Conservation (phyloP, 1,140 invertebrate species). For the Lutraria rhynchaena region DNA sequence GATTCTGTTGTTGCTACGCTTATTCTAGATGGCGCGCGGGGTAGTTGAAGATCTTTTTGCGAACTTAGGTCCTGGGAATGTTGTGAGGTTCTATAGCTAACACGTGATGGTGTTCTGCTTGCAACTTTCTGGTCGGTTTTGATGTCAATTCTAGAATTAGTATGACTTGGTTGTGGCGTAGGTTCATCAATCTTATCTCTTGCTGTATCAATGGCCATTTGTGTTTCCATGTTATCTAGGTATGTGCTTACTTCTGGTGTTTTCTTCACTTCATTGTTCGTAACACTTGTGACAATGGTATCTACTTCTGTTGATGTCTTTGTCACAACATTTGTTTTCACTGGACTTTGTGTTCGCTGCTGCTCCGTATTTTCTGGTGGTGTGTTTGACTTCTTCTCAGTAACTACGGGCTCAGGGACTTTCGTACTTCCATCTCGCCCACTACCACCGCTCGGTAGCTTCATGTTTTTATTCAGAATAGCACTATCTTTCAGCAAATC, state of each 20-base stretch:
- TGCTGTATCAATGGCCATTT: constrained; percentile 46
- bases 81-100: constrained; percentile 26
- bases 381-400: background rate
- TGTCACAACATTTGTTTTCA: background rate
- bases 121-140: background rate
- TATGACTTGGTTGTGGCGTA: background rate
- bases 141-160: background rate
- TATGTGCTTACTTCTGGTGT: background rate
- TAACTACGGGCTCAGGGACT: background rate
- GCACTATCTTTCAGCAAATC: constrained; percentile 50
- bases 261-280: constrained; percentile 11
- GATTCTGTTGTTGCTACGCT: constrained; percentile 7
- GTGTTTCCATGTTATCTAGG: constrained; percentile 43
- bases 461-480: constrained; percentile 14
- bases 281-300: background rate
- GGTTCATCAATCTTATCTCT: constrained; percentile 23
- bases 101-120: constrained; percentile 32
- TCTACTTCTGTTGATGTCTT: background rate
- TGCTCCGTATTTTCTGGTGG: too few species aligned
- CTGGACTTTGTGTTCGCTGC: background rate
- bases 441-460: too few species aligned
- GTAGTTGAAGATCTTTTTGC: background rate
- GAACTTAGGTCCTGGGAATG: background rate
- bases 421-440: background rate
- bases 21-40: background rate